phyloP scores from a whole-genome alignment of 2,113 vertebrate species.

The Cygnus buccinator region DNA sequence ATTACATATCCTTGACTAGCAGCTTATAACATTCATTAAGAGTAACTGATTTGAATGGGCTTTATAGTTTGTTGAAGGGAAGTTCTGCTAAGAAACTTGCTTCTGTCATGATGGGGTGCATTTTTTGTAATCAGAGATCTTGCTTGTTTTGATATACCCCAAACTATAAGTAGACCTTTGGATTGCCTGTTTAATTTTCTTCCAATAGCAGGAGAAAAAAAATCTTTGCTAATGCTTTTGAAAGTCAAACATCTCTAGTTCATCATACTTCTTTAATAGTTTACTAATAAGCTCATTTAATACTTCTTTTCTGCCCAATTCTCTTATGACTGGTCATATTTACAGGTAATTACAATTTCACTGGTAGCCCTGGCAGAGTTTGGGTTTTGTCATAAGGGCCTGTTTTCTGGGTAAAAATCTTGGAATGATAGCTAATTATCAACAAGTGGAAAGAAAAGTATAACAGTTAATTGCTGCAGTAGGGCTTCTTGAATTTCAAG shows the following conservation, averaged over 20 bases:
- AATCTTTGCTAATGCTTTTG: no score
- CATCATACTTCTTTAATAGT: no score
- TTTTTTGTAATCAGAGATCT: background rate
- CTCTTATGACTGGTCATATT: no score
- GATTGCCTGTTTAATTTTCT: background rate
- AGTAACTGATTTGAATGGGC: background rate
- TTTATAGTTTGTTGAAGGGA: background rate
- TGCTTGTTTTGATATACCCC: background rate
- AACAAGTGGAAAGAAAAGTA: background rate
- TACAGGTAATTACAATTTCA: no score
- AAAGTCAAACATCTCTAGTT: no score
- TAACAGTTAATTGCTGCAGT: background rate
- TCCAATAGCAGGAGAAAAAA: background rate
- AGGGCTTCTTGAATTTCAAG: background rate
- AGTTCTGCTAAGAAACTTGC: background rate
- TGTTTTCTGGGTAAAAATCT: constrained; percentile 4
- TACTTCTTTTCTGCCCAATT: no score
- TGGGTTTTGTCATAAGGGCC: background rate
- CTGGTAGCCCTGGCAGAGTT: background rate
- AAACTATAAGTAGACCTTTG: background rate
- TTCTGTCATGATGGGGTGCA: background rate
- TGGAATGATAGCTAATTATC: background rate
- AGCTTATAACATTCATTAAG: background rate
- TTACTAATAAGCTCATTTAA: no score
- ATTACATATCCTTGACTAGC: background rate